A percentile compares a stretch with the other conserved stretches of the same genome.
phyloP scores from a whole-genome alignment of 2,888 invertebrate genomes.

The Drosophila austrosaltans region DNA sequence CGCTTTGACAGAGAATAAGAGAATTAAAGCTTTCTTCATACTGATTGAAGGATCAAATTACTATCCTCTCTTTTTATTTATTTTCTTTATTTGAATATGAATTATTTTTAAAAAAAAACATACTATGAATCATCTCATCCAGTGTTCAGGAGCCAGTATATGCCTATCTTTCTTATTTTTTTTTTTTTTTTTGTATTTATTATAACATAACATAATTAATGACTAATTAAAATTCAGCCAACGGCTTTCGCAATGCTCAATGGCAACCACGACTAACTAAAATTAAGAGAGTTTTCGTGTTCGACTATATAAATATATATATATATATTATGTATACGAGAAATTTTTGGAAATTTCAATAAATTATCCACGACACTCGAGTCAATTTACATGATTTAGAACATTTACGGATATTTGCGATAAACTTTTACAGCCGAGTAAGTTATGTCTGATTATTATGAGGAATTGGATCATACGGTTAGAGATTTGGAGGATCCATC shows the following conservation, averaged over 20 bases:
- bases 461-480: neutral
- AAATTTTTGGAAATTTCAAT: slow-evolving; percentile 9
- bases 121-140: slow-evolving; percentile 19
- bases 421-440: neutral
- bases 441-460: slow-evolving; percentile 4
- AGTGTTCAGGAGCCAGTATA: slow-evolving; percentile 64
- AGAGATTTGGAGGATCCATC: neutral
- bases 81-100: neutral
- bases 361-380: slow-evolving; percentile 5
- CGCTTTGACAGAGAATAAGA: too few species aligned
- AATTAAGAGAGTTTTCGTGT: slow-evolving; percentile 1
- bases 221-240: slow-evolving; percentile 39
- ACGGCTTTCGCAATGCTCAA: slow-evolving; percentile 47
- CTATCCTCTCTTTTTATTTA: too few species aligned
- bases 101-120: neutral
- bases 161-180: slow-evolving; percentile 58
- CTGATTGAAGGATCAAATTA: too few species aligned
- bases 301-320: slow-evolving; percentile 1
- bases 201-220: slow-evolving; percentile 28
- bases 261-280: slow-evolving; percentile 34
- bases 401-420: neutral
- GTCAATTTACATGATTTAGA: slow-evolving; percentile 2
- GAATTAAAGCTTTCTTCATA: too few species aligned
- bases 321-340: slow-evolving; percentile 2
- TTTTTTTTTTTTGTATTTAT: slow-evolving; percentile 10